These are phyloP conservation scores for Heliothis virescens DNA, from an alignment of 1,140 invertebrate genomes.

Conservation along the genomic window DNA sequence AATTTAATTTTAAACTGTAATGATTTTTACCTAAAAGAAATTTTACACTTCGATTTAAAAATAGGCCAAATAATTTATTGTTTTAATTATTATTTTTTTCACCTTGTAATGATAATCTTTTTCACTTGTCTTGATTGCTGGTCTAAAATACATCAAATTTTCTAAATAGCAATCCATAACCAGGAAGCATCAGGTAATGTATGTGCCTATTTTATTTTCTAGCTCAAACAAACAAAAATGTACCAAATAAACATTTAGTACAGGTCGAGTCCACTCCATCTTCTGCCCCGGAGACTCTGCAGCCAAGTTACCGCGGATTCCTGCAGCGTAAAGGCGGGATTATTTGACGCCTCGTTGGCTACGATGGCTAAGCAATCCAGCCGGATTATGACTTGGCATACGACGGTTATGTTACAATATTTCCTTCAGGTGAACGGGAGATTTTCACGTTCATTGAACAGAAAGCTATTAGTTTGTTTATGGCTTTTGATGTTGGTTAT, in stretches of 20 bases:
- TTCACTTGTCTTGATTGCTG: too few species aligned
- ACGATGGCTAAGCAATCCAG: constrained; percentile 49
- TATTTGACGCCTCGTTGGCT: constrained; percentile 60
- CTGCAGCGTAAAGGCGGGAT: constrained; percentile 55
- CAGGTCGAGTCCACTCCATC: background rate
- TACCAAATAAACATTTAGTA: background rate
- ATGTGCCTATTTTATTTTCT: too few species aligned
- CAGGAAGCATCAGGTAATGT: too few species aligned
- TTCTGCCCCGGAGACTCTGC: constrained; percentile 48
- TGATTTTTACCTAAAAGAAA: too few species aligned
- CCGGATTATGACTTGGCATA: constrained; percentile 48
- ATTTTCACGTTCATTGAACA: constrained; percentile 3
- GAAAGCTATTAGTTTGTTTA: background rate
- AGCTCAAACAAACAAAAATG: too few species aligned
- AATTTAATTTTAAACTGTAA: too few species aligned
- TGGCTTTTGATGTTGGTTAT: background rate
- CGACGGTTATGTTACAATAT: constrained; percentile 37
- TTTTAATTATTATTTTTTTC: too few species aligned
- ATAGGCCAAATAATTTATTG: too few species aligned
- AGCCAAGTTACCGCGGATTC: constrained; percentile 51
- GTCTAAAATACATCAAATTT: too few species aligned
- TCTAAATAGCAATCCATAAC: too few species aligned
- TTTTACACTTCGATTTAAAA: too few species aligned
- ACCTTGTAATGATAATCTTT: too few species aligned
- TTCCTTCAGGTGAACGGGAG: constrained; percentile 15